phyloP scores from a whole-genome alignment of 1,140 invertebrate species.

The Drosophila saltans region DNA sequence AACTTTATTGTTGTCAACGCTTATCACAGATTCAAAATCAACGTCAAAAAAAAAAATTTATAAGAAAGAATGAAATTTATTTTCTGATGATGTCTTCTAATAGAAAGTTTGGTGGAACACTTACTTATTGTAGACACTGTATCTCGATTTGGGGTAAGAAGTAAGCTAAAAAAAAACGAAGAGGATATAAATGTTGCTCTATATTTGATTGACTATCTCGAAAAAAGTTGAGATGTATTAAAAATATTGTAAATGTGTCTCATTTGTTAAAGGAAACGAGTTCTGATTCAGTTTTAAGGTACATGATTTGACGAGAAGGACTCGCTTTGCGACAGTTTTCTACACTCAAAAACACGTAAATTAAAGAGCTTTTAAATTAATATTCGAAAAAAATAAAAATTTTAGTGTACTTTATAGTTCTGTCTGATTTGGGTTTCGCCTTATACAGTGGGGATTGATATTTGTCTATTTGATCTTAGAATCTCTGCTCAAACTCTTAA shows the following conservation, averaged over 20 bases:
- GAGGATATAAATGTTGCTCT: neutral
- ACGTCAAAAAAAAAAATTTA: neutral
- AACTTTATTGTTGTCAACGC: conserved; percentile 74
- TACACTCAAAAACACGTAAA: neutral
- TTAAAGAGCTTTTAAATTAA: too few relatives aligned
- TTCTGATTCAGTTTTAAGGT: neutral
- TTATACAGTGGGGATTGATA: too few relatives aligned
- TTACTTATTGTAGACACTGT: neutral
- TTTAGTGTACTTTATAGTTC: too few relatives aligned
- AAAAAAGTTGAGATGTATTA: neutral
- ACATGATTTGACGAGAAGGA: neutral
- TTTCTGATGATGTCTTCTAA: conserved; percentile 2
- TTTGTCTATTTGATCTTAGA: too few relatives aligned
- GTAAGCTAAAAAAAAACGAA: neutral
- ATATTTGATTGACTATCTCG: conserved; percentile 7
- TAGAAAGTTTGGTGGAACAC: neutral
- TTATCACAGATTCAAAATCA: conserved; percentile 40
- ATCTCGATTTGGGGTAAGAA: neutral
- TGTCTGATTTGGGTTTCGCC: too few relatives aligned
- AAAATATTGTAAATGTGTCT: too few relatives aligned
- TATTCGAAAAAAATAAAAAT: too few relatives aligned
- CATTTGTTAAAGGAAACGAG: too few relatives aligned
- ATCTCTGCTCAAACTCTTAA: too few relatives aligned
- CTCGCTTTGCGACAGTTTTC: neutral
- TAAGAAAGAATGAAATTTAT: neutral